Evolutionary conservation across 2,113 vertebrate genomes (phyloP).

Genomic region (Sciurus niger): DNA sequence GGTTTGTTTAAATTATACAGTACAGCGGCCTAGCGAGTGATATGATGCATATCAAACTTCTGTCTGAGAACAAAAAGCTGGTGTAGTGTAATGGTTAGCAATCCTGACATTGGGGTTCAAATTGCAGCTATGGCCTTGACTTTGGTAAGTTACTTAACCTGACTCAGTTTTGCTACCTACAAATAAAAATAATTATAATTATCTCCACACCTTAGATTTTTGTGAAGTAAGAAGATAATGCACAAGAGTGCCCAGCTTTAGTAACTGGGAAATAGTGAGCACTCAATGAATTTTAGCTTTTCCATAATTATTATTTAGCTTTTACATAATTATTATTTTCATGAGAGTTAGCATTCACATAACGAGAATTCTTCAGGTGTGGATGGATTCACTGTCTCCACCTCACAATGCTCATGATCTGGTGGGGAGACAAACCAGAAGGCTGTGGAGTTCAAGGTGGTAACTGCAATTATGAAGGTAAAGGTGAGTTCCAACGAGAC

Average conservation of each 20-base stretch:
- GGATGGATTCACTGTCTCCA: neutral
- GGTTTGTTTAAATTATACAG: slow-evolving; percentile 16
- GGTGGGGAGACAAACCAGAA: neutral
- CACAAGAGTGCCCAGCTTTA: neutral
- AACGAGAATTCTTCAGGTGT: fast-evolving
- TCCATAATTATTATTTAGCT: neutral
- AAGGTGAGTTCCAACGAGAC: neutral
- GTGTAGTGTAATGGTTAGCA: neutral
- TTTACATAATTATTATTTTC: neutral
- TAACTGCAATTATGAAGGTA: neutral
- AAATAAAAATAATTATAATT: neutral
- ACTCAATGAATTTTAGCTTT: neutral
- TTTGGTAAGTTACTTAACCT: neutral
- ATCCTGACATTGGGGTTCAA: neutral
- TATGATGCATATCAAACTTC: neutral
- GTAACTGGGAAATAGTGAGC: neutral
- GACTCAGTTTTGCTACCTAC: neutral
- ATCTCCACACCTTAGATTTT: neutral
- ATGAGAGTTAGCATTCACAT: fast-evolving
- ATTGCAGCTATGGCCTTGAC: neutral
- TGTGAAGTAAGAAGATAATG: neutral
- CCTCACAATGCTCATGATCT: neutral
- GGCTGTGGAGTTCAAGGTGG: neutral
- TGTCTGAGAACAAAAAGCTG: neutral
- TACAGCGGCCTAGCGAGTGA: neutral